Evolutionary conservation across 2,113 vertebrate species (phyloP).

Genomic region (Uropsilus gracilis): DNA sequence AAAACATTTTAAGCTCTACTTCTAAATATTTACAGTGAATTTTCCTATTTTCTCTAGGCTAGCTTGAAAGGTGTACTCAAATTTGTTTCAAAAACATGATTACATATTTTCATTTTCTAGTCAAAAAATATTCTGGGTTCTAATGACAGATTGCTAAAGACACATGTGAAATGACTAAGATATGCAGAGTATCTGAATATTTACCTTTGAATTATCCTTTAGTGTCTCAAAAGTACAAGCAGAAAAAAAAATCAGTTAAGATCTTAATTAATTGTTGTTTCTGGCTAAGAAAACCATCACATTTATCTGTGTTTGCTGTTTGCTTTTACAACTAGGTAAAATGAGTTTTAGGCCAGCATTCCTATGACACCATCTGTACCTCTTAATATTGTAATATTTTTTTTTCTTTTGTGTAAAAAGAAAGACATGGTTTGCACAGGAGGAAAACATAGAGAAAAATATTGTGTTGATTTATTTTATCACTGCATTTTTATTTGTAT

Average conservation of each 20-base stretch:
- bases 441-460: not conserved
- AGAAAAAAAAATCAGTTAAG: constrained; percentile 27
- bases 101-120: too few species aligned
- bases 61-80: not conserved
- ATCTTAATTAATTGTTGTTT: constrained; percentile 51
- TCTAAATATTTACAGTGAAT: not conserved
- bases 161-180: not conserved
- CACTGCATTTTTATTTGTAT: not conserved
- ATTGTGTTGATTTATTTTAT: not conserved
- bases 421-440: not conserved
- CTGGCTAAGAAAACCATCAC: not conserved
- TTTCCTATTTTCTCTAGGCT: not conserved
- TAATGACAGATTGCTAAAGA: constrained; percentile 38
- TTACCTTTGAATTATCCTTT: not conserved
- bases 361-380: not conserved
- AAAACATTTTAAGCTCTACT: not conserved
- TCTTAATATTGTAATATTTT: not conserved
- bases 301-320: not conserved
- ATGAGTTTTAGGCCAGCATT: not conserved
- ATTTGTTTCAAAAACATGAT: not conserved
- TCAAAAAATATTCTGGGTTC: constrained; percentile 1
- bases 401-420: constrained; percentile 17
- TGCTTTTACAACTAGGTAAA: constrained; percentile 13
- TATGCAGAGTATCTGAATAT: not conserved
- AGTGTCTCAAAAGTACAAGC: constrained; percentile 31